Percentiles rank a stretch among this genome's conserved stretches.
These are phyloP conservation scores for Cnemophilus loriae DNA, from an alignment of 2,113 vertebrate genomes.

Conservation along the genomic window DNA sequence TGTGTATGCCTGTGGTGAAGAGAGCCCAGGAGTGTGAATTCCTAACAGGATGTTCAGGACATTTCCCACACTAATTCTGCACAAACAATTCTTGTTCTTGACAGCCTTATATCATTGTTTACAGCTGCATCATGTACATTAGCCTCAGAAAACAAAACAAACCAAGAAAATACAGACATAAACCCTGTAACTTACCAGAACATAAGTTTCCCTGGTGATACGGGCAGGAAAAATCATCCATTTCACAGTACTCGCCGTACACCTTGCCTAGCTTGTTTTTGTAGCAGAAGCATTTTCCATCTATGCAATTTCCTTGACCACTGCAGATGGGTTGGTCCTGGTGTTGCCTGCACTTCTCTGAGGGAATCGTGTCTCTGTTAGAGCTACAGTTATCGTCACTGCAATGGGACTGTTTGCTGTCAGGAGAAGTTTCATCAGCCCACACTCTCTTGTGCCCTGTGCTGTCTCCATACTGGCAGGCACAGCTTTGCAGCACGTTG, in stretches of 20 bases:
- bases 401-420: slow-evolving; percentile 54
- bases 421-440: slow-evolving; percentile 58
- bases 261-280: slow-evolving; percentile 82
- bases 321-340: slow-evolving; percentile 80
- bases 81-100: not conserved
- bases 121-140: not conserved
- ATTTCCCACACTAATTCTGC: not conserved
- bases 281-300: slow-evolving; percentile 88
- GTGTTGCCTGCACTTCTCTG: slow-evolving; percentile 67
- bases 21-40: not conserved
- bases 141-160: not conserved
- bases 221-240: slow-evolving; percentile 92
- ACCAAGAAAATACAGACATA: not conserved
- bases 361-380: not conserved
- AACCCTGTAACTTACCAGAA: slow-evolving; percentile 78
- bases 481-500: slow-evolving; percentile 78
- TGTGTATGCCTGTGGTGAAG: not conserved
- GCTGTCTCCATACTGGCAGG: slow-evolving; percentile 74
- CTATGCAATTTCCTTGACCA: slow-evolving; percentile 83
- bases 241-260: slow-evolving; percentile 91
- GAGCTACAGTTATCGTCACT: slow-evolving; percentile 51
- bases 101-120: not conserved
- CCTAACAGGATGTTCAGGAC: not conserved
- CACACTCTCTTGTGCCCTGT: slow-evolving; percentile 67
- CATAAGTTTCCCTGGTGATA: slow-evolving; percentile 83